Evolutionary conservation across 1,140 invertebrate species (phyloP).

Genomic region (Pachyrhynchus sulphureomaculatus): DNA sequence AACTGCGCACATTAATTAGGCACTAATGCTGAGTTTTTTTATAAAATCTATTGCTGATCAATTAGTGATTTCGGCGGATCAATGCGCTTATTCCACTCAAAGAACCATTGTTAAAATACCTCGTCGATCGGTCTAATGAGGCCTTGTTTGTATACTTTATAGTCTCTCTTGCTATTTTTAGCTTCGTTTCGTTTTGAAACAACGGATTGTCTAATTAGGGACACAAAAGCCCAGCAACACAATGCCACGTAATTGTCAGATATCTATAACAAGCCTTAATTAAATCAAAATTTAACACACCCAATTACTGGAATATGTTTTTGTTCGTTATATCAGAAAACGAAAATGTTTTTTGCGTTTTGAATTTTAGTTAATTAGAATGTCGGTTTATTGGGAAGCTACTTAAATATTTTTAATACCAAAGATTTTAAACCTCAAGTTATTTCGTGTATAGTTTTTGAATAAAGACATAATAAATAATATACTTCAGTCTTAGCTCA

Average conservation of each 20-base stretch:
- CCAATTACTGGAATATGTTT: constrained; percentile 1
- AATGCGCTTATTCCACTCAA: constrained; percentile 33
- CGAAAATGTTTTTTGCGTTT: neutral
- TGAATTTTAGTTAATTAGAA: constrained; percentile 1
- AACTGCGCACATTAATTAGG: constrained; percentile 15
- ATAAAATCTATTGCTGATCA: constrained; percentile 23
- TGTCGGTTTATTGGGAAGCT: too few species aligned
- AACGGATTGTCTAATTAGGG: constrained; percentile 43
- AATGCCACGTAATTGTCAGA: constrained; percentile 42
- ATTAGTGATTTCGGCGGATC: constrained; percentile 38
- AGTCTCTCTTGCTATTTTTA: constrained; percentile 43
- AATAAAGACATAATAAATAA: too few species aligned
- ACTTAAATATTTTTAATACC: too few species aligned
- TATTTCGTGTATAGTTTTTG: too few species aligned
- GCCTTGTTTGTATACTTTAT: constrained; percentile 43
- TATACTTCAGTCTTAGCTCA: too few species aligned
- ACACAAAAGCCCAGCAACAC: constrained; percentile 36
- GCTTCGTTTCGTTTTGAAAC: constrained; percentile 34
- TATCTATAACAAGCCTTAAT: constrained; percentile 41
- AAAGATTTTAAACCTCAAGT: too few species aligned
- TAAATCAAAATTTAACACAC: constrained; percentile 28
- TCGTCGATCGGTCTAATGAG: constrained; percentile 40
- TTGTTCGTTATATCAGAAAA: neutral
- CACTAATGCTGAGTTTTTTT: neutral
- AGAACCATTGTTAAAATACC: constrained; percentile 44